Evolutionary conservation across 1,140 invertebrate species (phyloP).

Genomic region (Meloidogyne floridensis): DNA sequence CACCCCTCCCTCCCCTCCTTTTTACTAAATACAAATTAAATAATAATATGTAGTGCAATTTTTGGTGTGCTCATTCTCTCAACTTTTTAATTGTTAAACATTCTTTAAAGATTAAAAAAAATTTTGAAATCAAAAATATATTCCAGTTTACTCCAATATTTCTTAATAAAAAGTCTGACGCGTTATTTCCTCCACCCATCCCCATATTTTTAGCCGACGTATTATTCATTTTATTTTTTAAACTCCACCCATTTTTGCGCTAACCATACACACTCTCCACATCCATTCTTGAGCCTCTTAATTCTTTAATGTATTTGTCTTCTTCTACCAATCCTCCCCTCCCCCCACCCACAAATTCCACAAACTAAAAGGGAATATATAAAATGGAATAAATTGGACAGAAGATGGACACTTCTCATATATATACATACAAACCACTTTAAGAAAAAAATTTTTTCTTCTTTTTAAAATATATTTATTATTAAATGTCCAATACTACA

Average conservation of each 20-base stretch:
- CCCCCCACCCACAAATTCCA: not conserved
- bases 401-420: not conserved
- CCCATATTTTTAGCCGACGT: slow-evolving; percentile 4
- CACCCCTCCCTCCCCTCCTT: no score
- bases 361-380: slow-evolving; percentile 9
- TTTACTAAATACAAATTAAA: not conserved
- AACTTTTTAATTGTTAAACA: no score
- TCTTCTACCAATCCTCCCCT: not conserved
- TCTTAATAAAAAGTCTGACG: not conserved
- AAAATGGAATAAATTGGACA: not conserved
- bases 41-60: not conserved
- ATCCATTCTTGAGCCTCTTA: slow-evolving; percentile 1
- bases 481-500: not conserved
- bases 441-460: not conserved
- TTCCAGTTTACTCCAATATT: not conserved
- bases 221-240: not conserved
- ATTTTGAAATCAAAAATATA: not conserved
- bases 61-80: not conserved
- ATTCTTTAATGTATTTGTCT: not conserved
- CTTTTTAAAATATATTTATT: not conserved
- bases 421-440: not conserved
- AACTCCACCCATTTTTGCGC: not conserved
- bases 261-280: no score
- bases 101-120: not conserved
- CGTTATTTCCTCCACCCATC: not conserved